These are phyloP conservation scores for Phenganax subtilis DNA, from an alignment of 92 coral and sea anemone species.

Conservation along the genomic window DNA sequence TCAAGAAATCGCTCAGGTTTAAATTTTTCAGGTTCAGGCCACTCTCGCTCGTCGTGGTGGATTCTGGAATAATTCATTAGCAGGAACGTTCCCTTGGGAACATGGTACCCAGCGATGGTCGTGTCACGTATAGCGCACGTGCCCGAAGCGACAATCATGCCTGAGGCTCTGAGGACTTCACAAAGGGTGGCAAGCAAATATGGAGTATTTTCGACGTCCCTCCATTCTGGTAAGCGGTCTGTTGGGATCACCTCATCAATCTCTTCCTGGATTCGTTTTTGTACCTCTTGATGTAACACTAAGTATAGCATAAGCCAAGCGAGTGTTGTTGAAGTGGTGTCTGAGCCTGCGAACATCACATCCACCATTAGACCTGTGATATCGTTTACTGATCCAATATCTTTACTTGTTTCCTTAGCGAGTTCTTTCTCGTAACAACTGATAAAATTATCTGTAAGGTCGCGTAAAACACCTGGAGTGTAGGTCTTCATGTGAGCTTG, in stretches of 20 bases:
- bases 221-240: constrained; percentile 38
- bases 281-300: constrained; percentile 40
- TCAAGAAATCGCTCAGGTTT: constrained; percentile 51
- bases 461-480: constrained; percentile 40
- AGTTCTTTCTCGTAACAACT: constrained; percentile 23
- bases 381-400: constrained; percentile 2
- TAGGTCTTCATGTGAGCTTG: constrained; percentile 37
- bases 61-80: constrained; percentile 47
- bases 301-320: constrained; percentile 46
- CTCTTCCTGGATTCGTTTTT: constrained; percentile 46
- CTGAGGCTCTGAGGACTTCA: constrained; percentile 42
- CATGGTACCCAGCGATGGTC: constrained; percentile 43
- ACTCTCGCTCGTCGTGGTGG: constrained; percentile 48
- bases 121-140: constrained; percentile 28
- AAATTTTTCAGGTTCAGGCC: constrained; percentile 54
- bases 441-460: constrained; percentile 50
- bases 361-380: constrained; percentile 1
- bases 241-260: constrained; percentile 44
- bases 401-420: background rate
- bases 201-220: background rate
- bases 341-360: constrained; percentile 42
- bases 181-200: constrained; percentile 41
- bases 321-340: constrained; percentile 46
- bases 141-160: constrained; percentile 8
- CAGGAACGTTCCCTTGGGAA: constrained; percentile 49